phyloP scores from a whole-genome alignment of 2,888 invertebrate genomes.

The Papilio demoleus region DNA sequence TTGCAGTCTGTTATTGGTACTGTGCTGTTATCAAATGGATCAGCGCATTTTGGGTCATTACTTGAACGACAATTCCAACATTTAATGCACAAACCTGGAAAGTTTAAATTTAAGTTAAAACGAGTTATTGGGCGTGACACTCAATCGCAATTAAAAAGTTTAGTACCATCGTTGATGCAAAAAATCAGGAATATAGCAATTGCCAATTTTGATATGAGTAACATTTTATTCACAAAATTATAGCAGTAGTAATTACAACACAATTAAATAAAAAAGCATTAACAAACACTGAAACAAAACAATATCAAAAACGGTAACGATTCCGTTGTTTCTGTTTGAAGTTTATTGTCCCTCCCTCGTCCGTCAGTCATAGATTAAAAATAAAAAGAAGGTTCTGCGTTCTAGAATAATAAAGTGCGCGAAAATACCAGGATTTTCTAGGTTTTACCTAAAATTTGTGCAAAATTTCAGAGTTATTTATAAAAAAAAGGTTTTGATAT shows the following conservation, averaged over 20 bases:
- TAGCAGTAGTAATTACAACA: background rate
- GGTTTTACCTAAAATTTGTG: background rate
- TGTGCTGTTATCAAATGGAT: slow-evolving; percentile 95
- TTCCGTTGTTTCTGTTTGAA: background rate
- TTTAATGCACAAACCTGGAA: slow-evolving; percentile 87
- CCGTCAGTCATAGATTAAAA: background rate
- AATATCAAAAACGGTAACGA: background rate
- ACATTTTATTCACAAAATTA: slow-evolving; percentile 46
- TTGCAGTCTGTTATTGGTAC: slow-evolving; percentile 93
- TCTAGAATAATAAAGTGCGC: background rate
- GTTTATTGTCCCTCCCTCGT: background rate
- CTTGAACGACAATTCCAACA: slow-evolving; percentile 97
- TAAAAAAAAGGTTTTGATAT: background rate
- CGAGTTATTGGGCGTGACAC: slow-evolving; percentile 63
- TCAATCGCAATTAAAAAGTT: slow-evolving; percentile 13
- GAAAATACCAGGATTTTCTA: background rate
- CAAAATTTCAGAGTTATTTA: background rate
- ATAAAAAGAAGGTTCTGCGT: background rate
- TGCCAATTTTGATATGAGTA: slow-evolving; percentile 19
- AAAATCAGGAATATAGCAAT: slow-evolving; percentile 52
- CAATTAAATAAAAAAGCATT: background rate
- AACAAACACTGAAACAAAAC: slow-evolving; percentile 4
- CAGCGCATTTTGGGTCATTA: slow-evolving; percentile 94
- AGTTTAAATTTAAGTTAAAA: slow-evolving; percentile 38
- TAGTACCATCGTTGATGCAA: slow-evolving; percentile 26